Evolutionary conservation across 1,140 invertebrate genomes (phyloP), one percentile per base, ranked within the genome.

Genomic region (Mycetomoellerius zeteki): DNA sequence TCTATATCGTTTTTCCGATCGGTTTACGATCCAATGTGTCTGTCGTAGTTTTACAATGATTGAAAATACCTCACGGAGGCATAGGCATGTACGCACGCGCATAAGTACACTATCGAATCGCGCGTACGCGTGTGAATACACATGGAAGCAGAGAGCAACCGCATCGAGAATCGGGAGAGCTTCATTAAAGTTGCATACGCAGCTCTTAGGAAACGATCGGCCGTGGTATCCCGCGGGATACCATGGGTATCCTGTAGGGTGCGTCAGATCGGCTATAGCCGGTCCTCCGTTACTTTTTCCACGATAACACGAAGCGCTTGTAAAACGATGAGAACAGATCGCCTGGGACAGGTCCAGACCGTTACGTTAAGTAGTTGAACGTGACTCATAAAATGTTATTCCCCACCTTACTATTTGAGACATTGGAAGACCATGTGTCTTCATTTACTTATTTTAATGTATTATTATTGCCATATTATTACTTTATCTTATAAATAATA

Each of bases 31-130:
- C 93, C 93, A 92, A 92, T 94, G 93, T 94, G 93, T 93, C 93
- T 94, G 91, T 92, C 88, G 93, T 94, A 94, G 93, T 95, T 95
- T 95, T 94, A 95, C 94, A 95, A 95, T 95, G 94, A 95, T 95
- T 95, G 95, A 93, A 94, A 95, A 95, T 86, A 87, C 93, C 91
- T 92, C 93, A 21, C 2, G 89, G 92, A 93, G n/a, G n/a, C 92
- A 93, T 21, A 65, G 77, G 21, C 62, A 3, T 37, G 24, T 65
- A 33, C 21, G 37, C 82, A 60, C n/a, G 24, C 50, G 33, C 56
- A 50, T 37, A 81, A 69, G 47, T 54, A 27, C 7, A 21, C 47
- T 10, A 54, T 21, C 58, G 73, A 24, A 43, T 69, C 52, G 50
- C 30, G 24, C 85, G 75, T 43, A 24, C 43, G 37, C 62, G 52